Percentiles rank a stretch among this genome's conserved stretches.
Evolutionary conservation across 2,888 invertebrate genomes (phyloP).

Genomic region (Panzeria rudis): DNA sequence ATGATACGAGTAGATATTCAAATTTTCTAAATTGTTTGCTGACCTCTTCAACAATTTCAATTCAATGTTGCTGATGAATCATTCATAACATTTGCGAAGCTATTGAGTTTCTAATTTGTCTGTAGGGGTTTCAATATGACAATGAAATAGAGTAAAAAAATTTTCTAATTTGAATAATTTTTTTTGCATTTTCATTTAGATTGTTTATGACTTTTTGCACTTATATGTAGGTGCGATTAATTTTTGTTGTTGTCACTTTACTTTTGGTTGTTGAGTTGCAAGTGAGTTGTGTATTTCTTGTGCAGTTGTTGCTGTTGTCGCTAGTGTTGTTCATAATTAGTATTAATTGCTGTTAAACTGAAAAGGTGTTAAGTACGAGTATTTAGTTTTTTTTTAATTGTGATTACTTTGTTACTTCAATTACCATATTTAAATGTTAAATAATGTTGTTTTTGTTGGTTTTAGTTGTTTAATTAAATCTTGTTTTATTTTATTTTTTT

Average conservation of each 20-base stretch:
- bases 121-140: background rate
- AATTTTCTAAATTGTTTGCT: background rate
- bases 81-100: background rate
- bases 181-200: constrained; percentile 22
- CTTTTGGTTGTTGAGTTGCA: background rate
- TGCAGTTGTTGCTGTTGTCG: background rate
- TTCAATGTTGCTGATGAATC: constrained; percentile 16
- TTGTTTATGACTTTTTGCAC: background rate
- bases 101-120: constrained; percentile 32
- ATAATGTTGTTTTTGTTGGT: constrained; percentile 14
- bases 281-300: background rate
- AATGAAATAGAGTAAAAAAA: background rate
- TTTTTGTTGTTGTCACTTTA: background rate
- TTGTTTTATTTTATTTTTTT: background rate
- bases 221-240: constrained; percentile 16
- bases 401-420: constrained; percentile 30
- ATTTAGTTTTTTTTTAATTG: constrained; percentile 6
- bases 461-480: constrained; percentile 14
- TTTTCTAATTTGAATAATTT: constrained; percentile 7
- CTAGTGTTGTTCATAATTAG: constrained; percentile 57
- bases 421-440: constrained; percentile 43
- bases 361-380: constrained; percentile 55
- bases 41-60: background rate
- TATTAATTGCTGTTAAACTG: constrained; percentile 60
- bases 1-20: background rate